Evolutionary conservation across 2,797 vertebrate species (phyloP), one percentile per base, ranked within the genome.

Genomic region (Sebastes elongatus): DNA sequence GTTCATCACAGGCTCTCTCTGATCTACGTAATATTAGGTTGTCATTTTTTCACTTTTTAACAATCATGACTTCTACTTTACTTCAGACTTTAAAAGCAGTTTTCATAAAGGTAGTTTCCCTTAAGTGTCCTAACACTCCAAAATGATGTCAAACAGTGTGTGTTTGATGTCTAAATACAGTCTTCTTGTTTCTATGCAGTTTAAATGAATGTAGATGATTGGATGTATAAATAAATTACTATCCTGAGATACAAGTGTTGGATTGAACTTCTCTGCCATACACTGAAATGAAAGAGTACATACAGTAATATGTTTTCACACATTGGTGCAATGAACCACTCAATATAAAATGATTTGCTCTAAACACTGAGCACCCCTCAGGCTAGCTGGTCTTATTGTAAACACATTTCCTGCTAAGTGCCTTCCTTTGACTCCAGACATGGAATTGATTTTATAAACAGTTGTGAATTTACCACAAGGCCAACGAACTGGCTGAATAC

Each of bases 1-100:
- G 33, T n/a, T 78, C 73, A 83, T 78, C 67, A 74, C 66, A 76
- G 75, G 82, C 80, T 80, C 68, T 78, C 81, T 81, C n/a, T 67
- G 60, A 86, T 76, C 27, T 42, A 6, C 0, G 1, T 35, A 46
- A 83, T 80, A 74, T 27, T 6, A 23, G 25, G 14, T 20, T 74
- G 33, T 72, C 57, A 46, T 63, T 89, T 82, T 53, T 65, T 78
- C 42, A 46, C 42, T 46, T 38, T 10, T 38, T 8, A 53, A 81
- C 38, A 62, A 66, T 20, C 56, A 61, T 68, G 75, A 46, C 49
- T 10, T 66, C 46, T 35, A 10, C 28, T 66, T 57, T 22, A 67
- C 70, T 78, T 71, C 27, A 74, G 52, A 66, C 22, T 9, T 60
- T 60, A 65, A 62, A 76, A 30, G 63, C 22, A n/a, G 7, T 33